Conservation (phyloP, 2,888 invertebrate species). For the Scaptomyza cyrtandrae region DNA sequence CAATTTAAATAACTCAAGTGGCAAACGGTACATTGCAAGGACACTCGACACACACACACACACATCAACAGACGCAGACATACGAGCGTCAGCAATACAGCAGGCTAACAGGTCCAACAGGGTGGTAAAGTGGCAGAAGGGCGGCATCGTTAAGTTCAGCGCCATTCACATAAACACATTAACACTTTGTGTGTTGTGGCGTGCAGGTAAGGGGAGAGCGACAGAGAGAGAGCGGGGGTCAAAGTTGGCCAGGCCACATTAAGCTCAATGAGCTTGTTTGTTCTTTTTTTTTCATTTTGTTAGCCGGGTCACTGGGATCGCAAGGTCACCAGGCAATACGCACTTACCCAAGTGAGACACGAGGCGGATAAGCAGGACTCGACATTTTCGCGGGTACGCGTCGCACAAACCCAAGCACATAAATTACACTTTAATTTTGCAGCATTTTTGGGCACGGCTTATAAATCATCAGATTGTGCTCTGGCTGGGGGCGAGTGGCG, state of each 20-base stretch:
- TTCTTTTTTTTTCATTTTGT: not conserved
- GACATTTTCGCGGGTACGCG: conserved; percentile 45
- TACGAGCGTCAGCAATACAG: conserved; percentile 6
- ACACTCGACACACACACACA: conserved; percentile 56
- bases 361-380: conserved; percentile 66
- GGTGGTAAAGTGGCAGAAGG: not conserved
- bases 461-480: conserved; percentile 79
- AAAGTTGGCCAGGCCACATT: conserved; percentile 71
- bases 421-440: conserved; percentile 83
- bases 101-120: conserved; percentile 8
- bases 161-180: conserved; percentile 72
- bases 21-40: conserved; percentile 65
- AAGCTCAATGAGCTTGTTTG: conserved; percentile 48
- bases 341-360: conserved; percentile 62
- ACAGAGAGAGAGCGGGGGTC: conserved; percentile 38
- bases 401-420: conserved; percentile 68
- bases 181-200: conserved; percentile 66
- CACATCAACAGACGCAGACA: conserved; percentile 30
- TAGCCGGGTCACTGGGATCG: conserved; percentile 39
- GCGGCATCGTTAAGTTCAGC: conserved; percentile 45
- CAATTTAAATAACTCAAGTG: conserved; percentile 79
- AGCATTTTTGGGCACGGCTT: conserved; percentile 83
- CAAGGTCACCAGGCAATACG: conserved; percentile 69
- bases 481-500: conserved; percentile 6
- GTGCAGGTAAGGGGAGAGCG: conserved; percentile 25